Evolutionary conservation across 2,797 vertebrate genomes (phyloP), one percentile per base, ranked within the genome.

Genomic region (Perdix hodgsoniae): DNA sequence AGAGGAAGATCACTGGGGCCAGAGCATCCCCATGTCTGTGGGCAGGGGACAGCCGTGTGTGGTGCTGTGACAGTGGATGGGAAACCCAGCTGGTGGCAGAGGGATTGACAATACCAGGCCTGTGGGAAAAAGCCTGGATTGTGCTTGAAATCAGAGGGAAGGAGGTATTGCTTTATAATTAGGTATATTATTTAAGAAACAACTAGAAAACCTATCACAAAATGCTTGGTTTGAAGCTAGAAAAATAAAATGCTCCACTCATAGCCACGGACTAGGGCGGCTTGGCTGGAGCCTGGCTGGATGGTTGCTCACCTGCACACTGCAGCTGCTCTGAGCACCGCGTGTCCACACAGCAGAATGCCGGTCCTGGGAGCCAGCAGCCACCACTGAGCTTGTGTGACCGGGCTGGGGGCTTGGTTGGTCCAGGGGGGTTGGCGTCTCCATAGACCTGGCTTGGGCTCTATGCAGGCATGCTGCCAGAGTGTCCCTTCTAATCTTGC

Each of bases 401-500:
- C 23, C 0, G 1, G 64, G 44, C 1, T 2, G 11, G 16, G 33
- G 22, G 16, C 22, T 40, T 50, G 57, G 14, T 49, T 9, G 15
- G 14, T 2, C 14, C 3, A 12, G 23, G 15, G 50, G 40, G 24
- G 59, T 23, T 76, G 79, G 33, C 12, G 37, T 78, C 27, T 50
- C 44, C 42, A 40, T 0, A 13, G 57, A 26, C 16, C 66, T 29
- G 70, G 42, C 61, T 84, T 73, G 61, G 35, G 10, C 10, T 82
- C 21, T 26, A 10, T 64, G 29, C 39, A 64, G 61, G 39, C 4
- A 9, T 31, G 61, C 61, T 16, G 40, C 61, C 11, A 9, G 37
- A 6, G 39, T 13, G 9, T 42, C 22, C 18, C n/a, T 16, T 49
- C 85, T 97, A 98, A 14, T 94, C 70, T 8, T 84, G 49, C 95